A percentile compares a stretch with the other conserved stretches of the same genome.
Conservation (phyloP, 2,113 vertebrate genomes). For the Etia nguti region DNA sequence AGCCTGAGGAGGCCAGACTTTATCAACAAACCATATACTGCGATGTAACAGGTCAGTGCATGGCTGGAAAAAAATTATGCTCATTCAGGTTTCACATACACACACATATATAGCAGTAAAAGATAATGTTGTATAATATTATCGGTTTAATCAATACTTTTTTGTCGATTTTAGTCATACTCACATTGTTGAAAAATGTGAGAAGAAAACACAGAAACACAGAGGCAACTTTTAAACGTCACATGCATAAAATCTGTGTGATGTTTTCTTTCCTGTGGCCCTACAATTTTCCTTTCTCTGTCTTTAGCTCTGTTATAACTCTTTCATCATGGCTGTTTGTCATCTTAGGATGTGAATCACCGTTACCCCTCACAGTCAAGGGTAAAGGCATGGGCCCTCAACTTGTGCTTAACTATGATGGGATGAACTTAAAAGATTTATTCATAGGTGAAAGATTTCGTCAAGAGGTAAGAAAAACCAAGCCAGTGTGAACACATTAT, state of each 20-base stretch:
- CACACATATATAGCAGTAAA: neutral
- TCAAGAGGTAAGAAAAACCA: constrained; percentile 76
- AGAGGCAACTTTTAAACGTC: neutral
- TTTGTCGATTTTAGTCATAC: neutral
- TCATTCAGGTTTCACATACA: neutral
- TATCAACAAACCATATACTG: constrained; percentile 81
- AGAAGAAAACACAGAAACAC: neutral
- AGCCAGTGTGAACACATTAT: neutral
- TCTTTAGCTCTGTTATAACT: neutral
- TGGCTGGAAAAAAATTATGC: neutral
- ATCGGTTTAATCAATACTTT: neutral
- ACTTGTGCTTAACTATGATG: constrained; percentile 70
- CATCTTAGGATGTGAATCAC: constrained; percentile 74
- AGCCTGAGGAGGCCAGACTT: constrained; percentile 73
- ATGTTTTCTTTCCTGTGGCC: neutral
- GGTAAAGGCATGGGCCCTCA: constrained; percentile 81
- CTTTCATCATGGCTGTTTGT: neutral
- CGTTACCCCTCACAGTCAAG: constrained; percentile 77
- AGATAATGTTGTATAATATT: neutral
- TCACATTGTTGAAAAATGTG: neutral
- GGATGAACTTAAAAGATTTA: constrained; percentile 77
- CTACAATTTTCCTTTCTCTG: neutral
- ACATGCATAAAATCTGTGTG: neutral
- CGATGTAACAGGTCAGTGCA: constrained; percentile 77
- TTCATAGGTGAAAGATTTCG: constrained; percentile 68